Base-by-base conservation (phyloP, 2,797 vertebrate genomes). In the Clarias pachynema region DNA sequence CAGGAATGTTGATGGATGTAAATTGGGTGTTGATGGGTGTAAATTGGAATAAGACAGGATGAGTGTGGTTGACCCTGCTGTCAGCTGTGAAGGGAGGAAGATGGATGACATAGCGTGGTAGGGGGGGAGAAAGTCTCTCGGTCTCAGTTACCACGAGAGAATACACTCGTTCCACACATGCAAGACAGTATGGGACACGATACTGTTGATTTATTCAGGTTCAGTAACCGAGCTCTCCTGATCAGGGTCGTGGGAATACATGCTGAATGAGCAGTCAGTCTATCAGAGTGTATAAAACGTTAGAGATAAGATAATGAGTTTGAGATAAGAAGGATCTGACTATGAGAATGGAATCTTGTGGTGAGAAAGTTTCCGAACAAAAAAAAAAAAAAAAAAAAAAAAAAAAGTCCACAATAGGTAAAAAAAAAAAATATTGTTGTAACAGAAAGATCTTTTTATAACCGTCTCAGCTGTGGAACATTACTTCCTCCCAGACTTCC, bases 401-500 rank as follows among this genome's bases (percentile, higher is more conserved):
- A 57, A 16, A 16, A 31, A 56, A 84, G 22, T 63, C 22, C 63
- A 79, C 83, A 84, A 69, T 15, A 59, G 14, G 53, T 40, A 68
- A 84, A n/a, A 40, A 40, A 40, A 40, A 37, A 40, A 78, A 65
- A 44, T 60, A 69, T 22, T 56, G 37, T 49, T 69, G 77, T 24
- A 79, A 12, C 53, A 70, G 26, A 83, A 72, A 66, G 57, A n/a
- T 66, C 44, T 56, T 87, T 83, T 84, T 34, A 53, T 53, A 73
- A 79, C 40, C 81, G 83, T 18, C 22, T 77, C 78, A 68, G 74
- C 7, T 62, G 62, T 56, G 77, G 68, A 83, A 37, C 84, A 78
- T 83, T 77, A 78, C 73, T 81, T 91, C 85, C 74, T 87, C 77
- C 73, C 84, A 73, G 40, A 87, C 70, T 91, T 91, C 89, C 88